Conservation (phyloP, 2,888 invertebrate species). For the Hololepta plana region DNA sequence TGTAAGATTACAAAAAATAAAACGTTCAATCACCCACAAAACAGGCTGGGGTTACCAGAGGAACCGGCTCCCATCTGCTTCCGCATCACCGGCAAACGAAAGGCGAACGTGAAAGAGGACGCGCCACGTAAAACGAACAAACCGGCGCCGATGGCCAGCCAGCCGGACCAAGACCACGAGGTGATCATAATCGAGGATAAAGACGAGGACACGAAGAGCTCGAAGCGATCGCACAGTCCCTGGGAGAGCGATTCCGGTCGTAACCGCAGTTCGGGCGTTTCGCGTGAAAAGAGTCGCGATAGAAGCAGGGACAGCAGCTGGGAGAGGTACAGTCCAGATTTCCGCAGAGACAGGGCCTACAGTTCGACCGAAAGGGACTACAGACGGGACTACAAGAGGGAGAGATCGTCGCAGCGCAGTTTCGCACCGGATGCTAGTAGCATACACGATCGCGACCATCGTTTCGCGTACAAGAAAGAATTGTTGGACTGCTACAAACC, state of each 20-base stretch:
- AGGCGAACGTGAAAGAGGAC: slow-evolving; percentile 9
- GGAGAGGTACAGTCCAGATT: neutral
- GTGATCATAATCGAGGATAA: slow-evolving; percentile 23
- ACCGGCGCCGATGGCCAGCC: slow-evolving; percentile 19
- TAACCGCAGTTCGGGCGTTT: slow-evolving; percentile 6
- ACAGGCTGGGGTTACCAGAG: slow-evolving; percentile 19
- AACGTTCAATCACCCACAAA: neutral
- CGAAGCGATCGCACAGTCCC: slow-evolving; percentile 22
- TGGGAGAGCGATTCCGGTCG: slow-evolving; percentile 21
- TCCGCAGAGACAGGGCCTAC: slow-evolving; percentile 1
- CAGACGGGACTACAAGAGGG: slow-evolving; percentile 7
- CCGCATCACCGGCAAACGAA: slow-evolving; percentile 18
- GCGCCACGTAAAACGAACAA: slow-evolving; percentile 11
- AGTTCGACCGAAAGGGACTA: too few relatives aligned
- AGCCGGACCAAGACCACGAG: slow-evolving; percentile 23
- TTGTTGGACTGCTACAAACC: slow-evolving; percentile 18
- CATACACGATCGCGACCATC: too few relatives aligned
- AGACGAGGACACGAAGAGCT: slow-evolving; percentile 13
- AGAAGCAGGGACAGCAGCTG: slow-evolving; percentile 1
- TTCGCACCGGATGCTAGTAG: too few relatives aligned
- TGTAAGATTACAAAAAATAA: neutral
- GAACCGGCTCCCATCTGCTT: slow-evolving; percentile 24
- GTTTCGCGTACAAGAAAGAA: too few relatives aligned
- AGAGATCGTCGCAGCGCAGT: too few relatives aligned
- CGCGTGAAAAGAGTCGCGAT: slow-evolving; percentile 7